Base-by-base conservation (phyloP, 2,113 vertebrate genomes). In the Callipepla squamata region DNA sequence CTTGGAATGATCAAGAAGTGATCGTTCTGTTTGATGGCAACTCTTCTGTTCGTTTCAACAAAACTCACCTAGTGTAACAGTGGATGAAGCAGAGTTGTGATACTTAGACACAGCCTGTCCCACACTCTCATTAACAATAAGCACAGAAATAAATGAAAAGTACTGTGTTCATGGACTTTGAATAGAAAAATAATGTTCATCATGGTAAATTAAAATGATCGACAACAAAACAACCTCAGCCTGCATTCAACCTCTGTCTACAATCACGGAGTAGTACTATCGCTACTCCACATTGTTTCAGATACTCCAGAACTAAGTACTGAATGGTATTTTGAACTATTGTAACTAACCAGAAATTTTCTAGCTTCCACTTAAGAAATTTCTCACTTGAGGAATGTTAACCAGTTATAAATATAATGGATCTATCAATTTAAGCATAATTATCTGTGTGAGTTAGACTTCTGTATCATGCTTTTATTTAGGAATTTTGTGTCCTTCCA, bases 171-270 rank as follows among this genome's bases (percentile, higher is more conserved):
- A 4, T 84, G 84, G 81, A 74, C 66, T 90, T 88, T 86, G 94
- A 93, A 94, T 72, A 90, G 88, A 95, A 80, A 48, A 79, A 26
- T 5, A 90, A 80, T 75, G 17, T n/a, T 90, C 68, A 86, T 92
- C 86, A 45, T 42, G 91, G 79, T 65, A 96, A 94, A 95, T 95
- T 90, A 75, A 92, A 95, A 53, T 5, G 53, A 68, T 75, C 89
- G 93, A 95, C 93, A 96, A 93, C 75, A 95, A 80, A 96, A 53
- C 16, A 81, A 68, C 89, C 94, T 89, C 90, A 79, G 69, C 75
- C 92, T 93, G 77, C 83, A 94, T 96, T 89, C 80, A 93, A 62
- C 77, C n/a, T 89, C 83, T 92, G 66, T 72, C 69, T 95, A 2
- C 61, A 95, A 84, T 92, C 89, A 76, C 21, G 85, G 48, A 58